Evolutionary conservation across 2,888 invertebrate species (phyloP).

Genomic region (Hoplodrina blanda): DNA sequence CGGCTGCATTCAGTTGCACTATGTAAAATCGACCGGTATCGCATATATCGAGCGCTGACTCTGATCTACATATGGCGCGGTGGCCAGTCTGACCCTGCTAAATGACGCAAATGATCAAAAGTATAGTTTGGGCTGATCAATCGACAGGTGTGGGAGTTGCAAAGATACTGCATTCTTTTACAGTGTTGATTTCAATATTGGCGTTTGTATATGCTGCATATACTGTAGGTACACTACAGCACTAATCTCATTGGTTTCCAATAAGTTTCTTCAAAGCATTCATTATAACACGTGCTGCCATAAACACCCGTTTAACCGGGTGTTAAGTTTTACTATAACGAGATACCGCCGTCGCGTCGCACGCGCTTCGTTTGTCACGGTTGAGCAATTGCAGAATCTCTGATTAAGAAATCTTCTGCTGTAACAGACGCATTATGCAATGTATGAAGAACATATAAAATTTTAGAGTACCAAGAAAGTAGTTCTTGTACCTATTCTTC

Average conservation of each 20-base stretch:
- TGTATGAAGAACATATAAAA: constrained; percentile 7
- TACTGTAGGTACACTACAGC: background rate
- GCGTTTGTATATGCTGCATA: background rate
- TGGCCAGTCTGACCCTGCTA: background rate
- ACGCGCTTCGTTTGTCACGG: constrained; percentile 12
- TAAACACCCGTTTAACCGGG: constrained; percentile 10
- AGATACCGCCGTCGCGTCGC: constrained; percentile 5
- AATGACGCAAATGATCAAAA: background rate
- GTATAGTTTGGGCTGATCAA: background rate
- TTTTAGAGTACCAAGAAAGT: constrained; percentile 9
- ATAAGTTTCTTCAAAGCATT: background rate
- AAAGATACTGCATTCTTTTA: background rate
- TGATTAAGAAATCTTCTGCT: constrained; percentile 15
- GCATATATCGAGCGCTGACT: background rate
- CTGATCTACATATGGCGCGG: constrained; percentile 10
- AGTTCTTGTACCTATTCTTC: background rate
- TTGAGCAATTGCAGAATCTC: constrained; percentile 28
- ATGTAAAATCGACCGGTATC: constrained; percentile 31
- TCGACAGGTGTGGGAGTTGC: background rate
- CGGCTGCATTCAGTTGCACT: constrained; percentile 29
- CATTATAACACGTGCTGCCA: background rate
- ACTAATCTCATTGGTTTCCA: background rate
- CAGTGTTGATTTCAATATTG: background rate
- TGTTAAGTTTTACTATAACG: constrained; percentile 14
- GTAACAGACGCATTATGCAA: constrained; percentile 21